Percentiles rank a stretch among this genome's conserved stretches.
Evolutionary conservation across 1,140 invertebrate genomes (phyloP).

Genomic region (Oncopodura yosiiana): DNA sequence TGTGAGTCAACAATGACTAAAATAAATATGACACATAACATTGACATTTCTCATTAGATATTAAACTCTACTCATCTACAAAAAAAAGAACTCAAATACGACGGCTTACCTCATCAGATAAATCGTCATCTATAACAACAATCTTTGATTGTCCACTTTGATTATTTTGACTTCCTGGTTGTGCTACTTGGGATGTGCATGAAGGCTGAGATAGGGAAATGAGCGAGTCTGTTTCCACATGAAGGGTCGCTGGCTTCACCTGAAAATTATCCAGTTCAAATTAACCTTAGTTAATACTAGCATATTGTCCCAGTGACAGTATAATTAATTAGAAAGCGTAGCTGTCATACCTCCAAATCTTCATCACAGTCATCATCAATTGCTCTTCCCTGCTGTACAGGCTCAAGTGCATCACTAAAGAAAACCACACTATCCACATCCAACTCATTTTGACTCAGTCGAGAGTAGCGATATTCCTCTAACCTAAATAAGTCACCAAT

Average conservation of each 20-base stretch:
- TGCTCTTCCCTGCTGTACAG: neutral
- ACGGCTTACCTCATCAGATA: conserved; percentile 23
- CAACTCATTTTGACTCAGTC: conserved; percentile 31
- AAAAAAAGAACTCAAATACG: neutral
- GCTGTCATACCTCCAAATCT: neutral
- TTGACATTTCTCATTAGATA: neutral
- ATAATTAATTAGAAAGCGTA: neutral
- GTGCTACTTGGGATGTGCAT: conserved; percentile 6
- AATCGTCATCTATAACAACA: conserved; percentile 7
- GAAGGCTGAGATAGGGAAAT: conserved; percentile 28
- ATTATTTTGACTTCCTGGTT: neutral
- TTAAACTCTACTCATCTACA: neutral
- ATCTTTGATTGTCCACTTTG: neutral
- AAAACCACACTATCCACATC: conserved; percentile 28
- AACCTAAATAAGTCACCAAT: conserved; percentile 11
- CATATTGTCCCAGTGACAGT: neutral
- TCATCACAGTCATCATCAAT: conserved; percentile 17
- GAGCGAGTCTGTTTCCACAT: conserved; percentile 26
- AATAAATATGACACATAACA: no score
- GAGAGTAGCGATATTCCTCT: conserved; percentile 33
- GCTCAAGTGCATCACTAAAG: conserved; percentile 13
- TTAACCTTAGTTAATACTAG: neutral
- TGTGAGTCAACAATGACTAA: no score
- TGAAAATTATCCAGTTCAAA: neutral
- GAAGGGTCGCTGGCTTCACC: conserved; percentile 29